Evolutionary conservation across 2,113 vertebrate genomes (phyloP), one percentile per base, ranked within the genome.

Genomic region (Mustela nigripes): DNA sequence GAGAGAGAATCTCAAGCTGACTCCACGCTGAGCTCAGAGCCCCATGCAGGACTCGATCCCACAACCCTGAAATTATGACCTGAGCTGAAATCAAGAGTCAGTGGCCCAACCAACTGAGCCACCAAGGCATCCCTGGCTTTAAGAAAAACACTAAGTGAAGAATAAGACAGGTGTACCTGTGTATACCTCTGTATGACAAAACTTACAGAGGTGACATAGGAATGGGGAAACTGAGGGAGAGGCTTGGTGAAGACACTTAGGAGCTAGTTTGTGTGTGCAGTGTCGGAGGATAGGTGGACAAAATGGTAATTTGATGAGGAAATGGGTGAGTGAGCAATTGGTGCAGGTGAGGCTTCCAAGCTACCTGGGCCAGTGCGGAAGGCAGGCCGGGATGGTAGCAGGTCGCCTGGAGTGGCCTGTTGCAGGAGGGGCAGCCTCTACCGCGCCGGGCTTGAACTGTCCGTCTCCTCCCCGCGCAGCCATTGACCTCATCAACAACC

Each of bases 401-500:
- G 33, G 60, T 11, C n/a, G 42, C 58, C 56, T 14, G 42, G 39
- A 16, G 53, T 19, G 65, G 11, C 80, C 82, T 62, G n/a, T 8
- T 6, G 65, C 36, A 65, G 39, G 45, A 78, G 26, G 19, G 78
- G 31, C 6, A 0, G 3, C 11, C 9, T 15, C 19, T 84, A 18
- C 31, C 18, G 11, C 0, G 2, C 24, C n/a, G 83, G 28, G 3
- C 24, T 62, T 83, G 14, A 95, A 21, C 48, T 48, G 6, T 18
- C 21, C 69, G 24, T 92, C 39, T 87, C 93, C 62, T 94, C 95
- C 22, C 65, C 69, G 7, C 42, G 16, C 96, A 99, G 99, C 99
- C 56, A 99, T 99, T 14, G 99, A 99, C 97, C 98, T 99, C 98
- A 99, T 99, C 98, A 99, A 99, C 98, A 99, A 99, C 98, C 98